Base-by-base conservation (phyloP, 2,113 vertebrate species). In the Galeopterus variegatus region DNA sequence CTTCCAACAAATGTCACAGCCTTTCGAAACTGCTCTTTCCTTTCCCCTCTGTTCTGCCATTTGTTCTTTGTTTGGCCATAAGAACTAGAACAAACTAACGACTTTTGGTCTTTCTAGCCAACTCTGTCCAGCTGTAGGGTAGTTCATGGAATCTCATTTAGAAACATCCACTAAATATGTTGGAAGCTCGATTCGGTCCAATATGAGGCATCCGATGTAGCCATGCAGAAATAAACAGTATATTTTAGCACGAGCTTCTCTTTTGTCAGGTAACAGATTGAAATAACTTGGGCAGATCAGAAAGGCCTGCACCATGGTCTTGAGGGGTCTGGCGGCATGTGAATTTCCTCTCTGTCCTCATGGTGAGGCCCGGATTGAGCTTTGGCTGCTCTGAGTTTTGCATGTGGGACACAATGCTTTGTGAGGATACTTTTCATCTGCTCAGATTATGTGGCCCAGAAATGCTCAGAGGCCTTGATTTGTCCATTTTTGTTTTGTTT, bases 391-490 rank as follows among this genome's bases (percentile, higher is more conserved):
- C 26, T 26, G 58, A 50, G 54, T 36, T 69, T 58, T 23, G 19
- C 31, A 2, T 1, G 4, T 4, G 9, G 14, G 23, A 24, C 9
- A 3, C 5, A 52, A n/a, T n/a, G 33, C 28, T 72, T 33, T n/a
- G 21, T 26, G 72, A 65, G 48, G 45, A 26, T 56, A 26, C 54
- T 70, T 50, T 31, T 31, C 24, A 1, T 14, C 69, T 33, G 19
- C 18, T 77, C 10, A 23, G n/a, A 58, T 72, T 70, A 18, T 28
- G 33, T 12, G 69, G 56, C 14, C 62, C 31, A 28, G 58, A 72
- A 45, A 52, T 36, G 36, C 50, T 82, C 81, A 28, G 52, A 88
- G 62, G 1, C 28, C 87, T 84, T 84, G 8, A 11, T 79, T 82
- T 85, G 54, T 50, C 72, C 90, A n/a, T 45, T 76, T 89, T 36